phyloP scores from a whole-genome alignment of 1,140 invertebrate species.

The Reticulitermes speratus region DNA sequence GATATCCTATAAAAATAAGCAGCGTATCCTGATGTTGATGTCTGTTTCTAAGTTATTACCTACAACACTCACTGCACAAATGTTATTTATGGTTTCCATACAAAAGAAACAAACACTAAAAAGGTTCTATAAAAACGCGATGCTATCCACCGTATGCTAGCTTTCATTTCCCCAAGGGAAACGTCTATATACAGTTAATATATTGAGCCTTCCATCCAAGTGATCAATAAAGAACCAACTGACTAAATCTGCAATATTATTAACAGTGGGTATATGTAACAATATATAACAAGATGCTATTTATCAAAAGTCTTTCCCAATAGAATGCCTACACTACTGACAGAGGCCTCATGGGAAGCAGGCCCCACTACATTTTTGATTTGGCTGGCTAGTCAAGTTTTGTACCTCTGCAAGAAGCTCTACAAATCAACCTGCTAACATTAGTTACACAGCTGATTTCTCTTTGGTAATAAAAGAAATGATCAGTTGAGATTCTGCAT shows the following conservation, averaged over 20 bases:
- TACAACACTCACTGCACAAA: slow-evolving; percentile 34
- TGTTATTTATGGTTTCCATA: slow-evolving; percentile 30
- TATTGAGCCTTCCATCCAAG: slow-evolving; percentile 36
- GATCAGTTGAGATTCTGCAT: neutral
- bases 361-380: slow-evolving; percentile 35
- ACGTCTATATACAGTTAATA: slow-evolving; percentile 36
- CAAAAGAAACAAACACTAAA: slow-evolving; percentile 35
- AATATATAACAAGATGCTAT: slow-evolving; percentile 39
- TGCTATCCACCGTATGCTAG: slow-evolving; percentile 31
- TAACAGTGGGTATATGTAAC: slow-evolving; percentile 39
- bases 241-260: slow-evolving; percentile 37
- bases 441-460: slow-evolving; percentile 31
- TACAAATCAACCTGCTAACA: slow-evolving; percentile 31
- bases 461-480: slow-evolving; percentile 34
- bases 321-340: slow-evolving; percentile 31
- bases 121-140: slow-evolving; percentile 36
- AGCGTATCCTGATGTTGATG: slow-evolving; percentile 34
- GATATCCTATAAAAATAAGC: slow-evolving; percentile 38
- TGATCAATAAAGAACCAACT: slow-evolving; percentile 35
- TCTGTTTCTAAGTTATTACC: slow-evolving; percentile 30
- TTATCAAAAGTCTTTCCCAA: slow-evolving; percentile 37
- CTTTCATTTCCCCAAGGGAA: slow-evolving; percentile 32
- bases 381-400: slow-evolving; percentile 34
- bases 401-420: slow-evolving; percentile 32
- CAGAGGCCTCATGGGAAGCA: slow-evolving; percentile 20